These are phyloP conservation scores for Nebria ingens DNA, from an alignment of 1,140 invertebrate genomes.

Conservation along the genomic window DNA sequence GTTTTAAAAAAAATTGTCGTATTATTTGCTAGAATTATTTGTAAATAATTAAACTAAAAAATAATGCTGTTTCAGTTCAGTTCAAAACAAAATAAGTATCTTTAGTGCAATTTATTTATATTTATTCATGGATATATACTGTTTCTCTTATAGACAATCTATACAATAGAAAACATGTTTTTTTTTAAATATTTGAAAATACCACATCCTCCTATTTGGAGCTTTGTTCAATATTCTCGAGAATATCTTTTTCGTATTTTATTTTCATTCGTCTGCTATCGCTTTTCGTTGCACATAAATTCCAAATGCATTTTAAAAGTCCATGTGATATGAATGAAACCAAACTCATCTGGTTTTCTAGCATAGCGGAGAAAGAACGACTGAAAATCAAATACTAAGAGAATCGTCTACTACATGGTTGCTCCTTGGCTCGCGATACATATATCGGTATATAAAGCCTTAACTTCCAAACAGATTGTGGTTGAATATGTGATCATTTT, in stretches of 20 bases:
- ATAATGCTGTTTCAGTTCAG: too few species aligned
- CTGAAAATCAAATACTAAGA: neutral
- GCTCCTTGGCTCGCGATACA: too few species aligned
- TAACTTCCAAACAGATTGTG: neutral
- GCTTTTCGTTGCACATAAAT: neutral
- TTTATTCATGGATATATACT: too few species aligned
- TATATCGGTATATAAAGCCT: neutral
- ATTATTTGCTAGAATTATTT: too few species aligned
- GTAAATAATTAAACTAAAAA: too few species aligned
- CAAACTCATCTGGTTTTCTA: too few species aligned
- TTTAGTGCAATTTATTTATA: too few species aligned
- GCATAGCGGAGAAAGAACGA: neutral
- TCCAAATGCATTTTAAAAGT: neutral
- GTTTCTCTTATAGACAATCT: neutral
- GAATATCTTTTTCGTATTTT: neutral
- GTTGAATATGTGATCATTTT: neutral
- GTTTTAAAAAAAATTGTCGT: too few species aligned
- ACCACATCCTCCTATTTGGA: neutral
- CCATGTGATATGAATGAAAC: neutral
- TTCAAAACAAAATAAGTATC: too few species aligned
- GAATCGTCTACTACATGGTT: neutral
- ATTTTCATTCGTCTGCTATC: neutral
- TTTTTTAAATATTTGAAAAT: neutral
- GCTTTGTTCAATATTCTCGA: neutral
- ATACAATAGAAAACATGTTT: neutral